These are phyloP conservation scores for Sciaenops ocellatus DNA, from an alignment of 2,797 vertebrate genomes.

Conservation along the genomic window DNA sequence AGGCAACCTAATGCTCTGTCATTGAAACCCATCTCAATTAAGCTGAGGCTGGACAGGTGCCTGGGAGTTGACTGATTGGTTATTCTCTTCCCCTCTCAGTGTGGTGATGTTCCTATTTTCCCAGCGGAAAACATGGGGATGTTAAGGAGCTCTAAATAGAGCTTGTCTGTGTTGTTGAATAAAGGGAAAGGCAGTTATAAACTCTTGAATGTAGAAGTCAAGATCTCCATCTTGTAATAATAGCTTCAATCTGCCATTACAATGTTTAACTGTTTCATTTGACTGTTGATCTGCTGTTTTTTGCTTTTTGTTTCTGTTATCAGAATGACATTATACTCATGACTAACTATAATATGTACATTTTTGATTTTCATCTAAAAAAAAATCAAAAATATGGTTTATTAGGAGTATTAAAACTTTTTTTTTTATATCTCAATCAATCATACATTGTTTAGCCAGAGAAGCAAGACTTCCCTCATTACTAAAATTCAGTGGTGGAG, in stretches of 20 bases:
- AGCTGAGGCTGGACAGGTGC: constrained; percentile 61
- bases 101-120: constrained; percentile 51
- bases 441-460: too few species aligned
- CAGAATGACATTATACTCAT: not conserved
- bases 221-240: constrained; percentile 24
- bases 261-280: not conserved
- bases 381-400: not conserved
- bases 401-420: too few species aligned
- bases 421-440: too few species aligned
- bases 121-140: constrained; percentile 31
- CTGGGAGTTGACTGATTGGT: constrained; percentile 60
- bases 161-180: constrained; percentile 49
- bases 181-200: constrained; percentile 24
- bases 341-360: not conserved
- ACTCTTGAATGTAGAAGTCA: constrained; percentile 40
- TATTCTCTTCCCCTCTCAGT: constrained; percentile 36
- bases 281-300: not conserved
- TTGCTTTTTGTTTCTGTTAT: not conserved
- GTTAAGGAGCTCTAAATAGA: constrained; percentile 46
- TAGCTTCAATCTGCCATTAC: constrained; percentile 6
- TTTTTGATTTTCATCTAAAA: not conserved
- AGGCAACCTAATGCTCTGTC: constrained; percentile 65
- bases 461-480: too few species aligned
- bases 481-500: not conserved
- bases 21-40: constrained; percentile 78